These are phyloP conservation scores for Pristionchus japonicus DNA, from an alignment of 2,888 invertebrate species.

Conservation along the genomic window DNA sequence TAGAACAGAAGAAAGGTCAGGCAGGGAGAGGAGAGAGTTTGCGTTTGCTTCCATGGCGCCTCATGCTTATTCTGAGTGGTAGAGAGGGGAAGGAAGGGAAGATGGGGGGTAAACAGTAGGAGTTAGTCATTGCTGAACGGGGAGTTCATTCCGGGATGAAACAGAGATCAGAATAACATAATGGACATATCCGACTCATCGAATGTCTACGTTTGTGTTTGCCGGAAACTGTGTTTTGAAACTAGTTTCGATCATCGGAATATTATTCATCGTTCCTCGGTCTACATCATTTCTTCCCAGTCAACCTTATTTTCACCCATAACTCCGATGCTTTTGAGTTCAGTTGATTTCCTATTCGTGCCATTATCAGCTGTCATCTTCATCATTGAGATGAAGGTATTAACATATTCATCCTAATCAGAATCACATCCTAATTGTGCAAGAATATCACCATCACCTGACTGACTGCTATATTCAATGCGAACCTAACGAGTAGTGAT, in stretches of 20 bases:
- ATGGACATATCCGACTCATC: neutral
- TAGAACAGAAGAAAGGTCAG: constrained; percentile 40
- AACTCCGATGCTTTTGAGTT: too few relatives aligned
- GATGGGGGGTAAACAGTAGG: constrained; percentile 10
- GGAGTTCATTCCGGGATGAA: neutral
- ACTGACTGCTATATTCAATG: neutral
- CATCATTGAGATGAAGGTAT: too few relatives aligned
- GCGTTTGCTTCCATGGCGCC: constrained; percentile 27
- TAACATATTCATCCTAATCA: neutral
- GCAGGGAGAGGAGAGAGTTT: constrained; percentile 20
- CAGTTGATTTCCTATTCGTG: too few relatives aligned
- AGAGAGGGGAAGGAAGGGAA: neutral
- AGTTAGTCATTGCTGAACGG: constrained; percentile 22
- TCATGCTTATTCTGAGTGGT: constrained; percentile 21
- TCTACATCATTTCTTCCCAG: too few relatives aligned
- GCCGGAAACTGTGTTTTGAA: too few relatives aligned
- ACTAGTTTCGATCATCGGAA: too few relatives aligned
- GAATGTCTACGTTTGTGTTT: too few relatives aligned
- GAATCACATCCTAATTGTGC: neutral
- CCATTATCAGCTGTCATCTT: neutral
- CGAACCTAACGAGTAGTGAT: neutral
- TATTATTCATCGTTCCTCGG: too few relatives aligned
- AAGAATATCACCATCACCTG: neutral
- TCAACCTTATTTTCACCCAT: too few relatives aligned
- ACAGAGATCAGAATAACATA: neutral